These are phyloP conservation scores for Drosophila malerkotliana DNA, from an alignment of 1,140 invertebrate species.

Conservation along the genomic window DNA sequence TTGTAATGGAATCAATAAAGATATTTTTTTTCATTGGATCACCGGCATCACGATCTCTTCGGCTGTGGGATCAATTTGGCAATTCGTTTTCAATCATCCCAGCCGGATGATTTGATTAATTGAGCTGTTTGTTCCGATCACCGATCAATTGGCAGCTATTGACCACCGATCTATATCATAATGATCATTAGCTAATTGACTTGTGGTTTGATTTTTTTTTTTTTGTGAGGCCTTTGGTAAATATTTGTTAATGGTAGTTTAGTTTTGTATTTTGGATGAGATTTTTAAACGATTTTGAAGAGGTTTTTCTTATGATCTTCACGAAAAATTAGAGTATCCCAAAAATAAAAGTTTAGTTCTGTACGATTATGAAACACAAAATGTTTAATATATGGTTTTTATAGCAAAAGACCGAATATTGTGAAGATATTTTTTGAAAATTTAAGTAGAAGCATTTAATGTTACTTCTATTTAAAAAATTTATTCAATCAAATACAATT, in stretches of 20 bases:
- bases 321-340: too few relatives aligned
- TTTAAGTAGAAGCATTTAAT: too few relatives aligned
- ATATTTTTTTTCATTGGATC: conserved; percentile 18
- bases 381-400: too few relatives aligned
- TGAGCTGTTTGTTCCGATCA: conserved; percentile 19
- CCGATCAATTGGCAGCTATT: conserved; percentile 23
- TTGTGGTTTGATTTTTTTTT: background rate
- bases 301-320: too few relatives aligned
- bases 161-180: background rate
- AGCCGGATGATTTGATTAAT: conserved; percentile 37
- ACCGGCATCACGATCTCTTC: conserved; percentile 24
- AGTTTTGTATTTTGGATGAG: background rate
- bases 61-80: conserved; percentile 3
- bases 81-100: conserved; percentile 19
- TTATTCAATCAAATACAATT: too few relatives aligned
- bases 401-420: too few relatives aligned
- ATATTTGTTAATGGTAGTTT: background rate
- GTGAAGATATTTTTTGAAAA: too few relatives aligned
- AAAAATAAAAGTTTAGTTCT: too few relatives aligned
- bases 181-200: conserved; percentile 3
- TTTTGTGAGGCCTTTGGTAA: background rate
- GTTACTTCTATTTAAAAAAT: too few relatives aligned
- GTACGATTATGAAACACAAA: too few relatives aligned
- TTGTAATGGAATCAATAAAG: conserved; percentile 17
- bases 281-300: too few relatives aligned